Evolutionary conservation across 1,140 invertebrate species (phyloP), one percentile per base, ranked within the genome.

Genomic region (Cotesia typhae): DNA sequence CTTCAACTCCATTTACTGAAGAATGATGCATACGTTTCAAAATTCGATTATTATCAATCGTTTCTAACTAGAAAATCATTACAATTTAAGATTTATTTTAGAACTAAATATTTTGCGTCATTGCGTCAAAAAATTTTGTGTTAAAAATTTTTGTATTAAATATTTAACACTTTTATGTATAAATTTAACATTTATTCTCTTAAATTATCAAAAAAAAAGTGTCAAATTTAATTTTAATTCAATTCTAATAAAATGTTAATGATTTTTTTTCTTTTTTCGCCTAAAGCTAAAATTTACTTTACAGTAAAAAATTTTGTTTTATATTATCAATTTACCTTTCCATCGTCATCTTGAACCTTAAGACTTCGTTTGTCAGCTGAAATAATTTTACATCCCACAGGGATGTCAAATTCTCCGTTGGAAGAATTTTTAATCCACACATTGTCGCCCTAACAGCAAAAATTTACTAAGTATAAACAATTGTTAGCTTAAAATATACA

Each of bases 21-120:
- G 97, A 97, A 66, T 96, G 93, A 86, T 99, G 98, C 98, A 99
- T 99, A 67, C 96, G 95, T 84, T 98, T 97, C 89, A 99, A 96
- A 72, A 94, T 91, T 76, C 95, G 89, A 86, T 98, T 96, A 35
- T 95, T 94, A n/a, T 93, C 93, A 72, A 99, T 91, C 95, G 96
- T 98, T 89, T 95, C 92, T 88, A 98, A 96, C 89, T 93, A 76
- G 10, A 52, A 47, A 70, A 66, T 66, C 36, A 37, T 55, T 68
- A 37, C 35, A 67, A 67, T 47, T 10, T 41, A 20, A 52, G 3
- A 28, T 17, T 38, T 20, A 59, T 20, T 12, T 61, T 12, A 28
- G 20, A 1, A 28, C 20, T 28, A 28, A 28, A 14, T 14, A 14
- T 14, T 14, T 14, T 14, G 14, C 14, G 14, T 14, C 14, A 14